Conservation (phyloP, 30 jellyfish, hydroid and myxozoan genomes). For the Rhopilema esculentum region DNA sequence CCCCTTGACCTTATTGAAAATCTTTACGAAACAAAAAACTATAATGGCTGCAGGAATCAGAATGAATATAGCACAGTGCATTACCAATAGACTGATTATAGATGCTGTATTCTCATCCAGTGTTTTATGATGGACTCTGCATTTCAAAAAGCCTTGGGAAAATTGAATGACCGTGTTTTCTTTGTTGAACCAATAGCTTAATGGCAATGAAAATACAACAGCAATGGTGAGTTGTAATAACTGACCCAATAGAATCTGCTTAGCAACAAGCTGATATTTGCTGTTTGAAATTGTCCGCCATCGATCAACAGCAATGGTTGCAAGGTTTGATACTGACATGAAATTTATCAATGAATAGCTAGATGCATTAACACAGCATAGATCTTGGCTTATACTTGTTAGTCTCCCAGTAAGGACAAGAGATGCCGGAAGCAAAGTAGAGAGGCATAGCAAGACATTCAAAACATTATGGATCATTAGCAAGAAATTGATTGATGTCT, state of each 20-base stretch:
- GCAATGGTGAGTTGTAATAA: conserved; percentile 3
- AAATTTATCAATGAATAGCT: conserved; percentile 26
- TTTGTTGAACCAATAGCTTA: conserved; percentile 20
- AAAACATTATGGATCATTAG: conserved; percentile 48
- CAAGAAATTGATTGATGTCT: conserved; percentile 53
- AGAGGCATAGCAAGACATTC: conserved; percentile 36
- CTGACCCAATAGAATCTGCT: conserved; percentile 44
- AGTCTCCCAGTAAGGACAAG: conserved; percentile 3
- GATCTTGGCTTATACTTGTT: not conserved
- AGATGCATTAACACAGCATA: conserved; percentile 42
- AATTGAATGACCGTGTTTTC: conserved; percentile 13
- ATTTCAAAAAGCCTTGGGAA: conserved; percentile 54
- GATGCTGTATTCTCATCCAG: conserved; percentile 6
- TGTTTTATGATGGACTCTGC: conserved; percentile 37
- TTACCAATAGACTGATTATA: not conserved
- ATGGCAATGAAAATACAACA: conserved; percentile 25
- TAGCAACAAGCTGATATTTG: conserved; percentile 18
- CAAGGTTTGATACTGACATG: conserved; percentile 46
- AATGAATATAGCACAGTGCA: conserved; percentile 15
- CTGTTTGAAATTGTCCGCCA: conserved; percentile 55
- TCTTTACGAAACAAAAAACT: conserved; percentile 30
- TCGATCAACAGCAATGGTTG: conserved; percentile 54
- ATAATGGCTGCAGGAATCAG: conserved; percentile 27
- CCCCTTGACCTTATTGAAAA: conserved; percentile 32
- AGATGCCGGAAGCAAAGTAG: conserved; percentile 50